phyloP scores from a whole-genome alignment of 2,113 vertebrate genomes.

The Bothrops jararaca region DNA sequence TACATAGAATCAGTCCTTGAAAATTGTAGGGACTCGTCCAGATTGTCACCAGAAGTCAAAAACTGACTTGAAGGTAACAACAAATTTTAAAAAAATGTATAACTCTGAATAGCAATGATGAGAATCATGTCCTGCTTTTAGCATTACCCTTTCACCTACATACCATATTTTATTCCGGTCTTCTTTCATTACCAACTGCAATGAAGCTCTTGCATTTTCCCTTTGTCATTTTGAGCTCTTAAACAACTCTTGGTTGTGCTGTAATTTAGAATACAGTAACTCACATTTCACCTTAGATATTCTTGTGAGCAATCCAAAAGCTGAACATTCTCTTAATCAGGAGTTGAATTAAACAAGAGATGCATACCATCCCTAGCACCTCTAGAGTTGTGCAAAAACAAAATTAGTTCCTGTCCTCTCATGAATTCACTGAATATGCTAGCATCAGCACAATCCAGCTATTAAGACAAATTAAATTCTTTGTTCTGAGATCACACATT shows the following conservation, averaged over 20 bases:
- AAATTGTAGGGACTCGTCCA: neutral
- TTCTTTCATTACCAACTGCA: neutral
- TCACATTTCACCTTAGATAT: neutral
- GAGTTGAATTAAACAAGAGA: neutral
- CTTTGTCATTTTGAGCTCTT: neutral
- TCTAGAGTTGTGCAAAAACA: neutral
- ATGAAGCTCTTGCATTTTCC: neutral
- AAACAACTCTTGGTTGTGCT: neutral
- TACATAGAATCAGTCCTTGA: neutral
- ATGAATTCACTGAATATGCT: neutral
- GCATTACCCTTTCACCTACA: conserved; percentile 59
- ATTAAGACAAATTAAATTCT: neutral
- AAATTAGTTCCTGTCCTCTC: neutral
- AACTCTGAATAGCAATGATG: neutral
- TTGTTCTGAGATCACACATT: too few species aligned
- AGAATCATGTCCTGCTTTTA: neutral
- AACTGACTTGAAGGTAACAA: neutral
- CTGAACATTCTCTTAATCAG: neutral
- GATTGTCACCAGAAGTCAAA: neutral
- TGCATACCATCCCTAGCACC: neutral
- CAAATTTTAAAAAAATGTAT: neutral
- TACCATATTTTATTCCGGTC: conserved; percentile 8
- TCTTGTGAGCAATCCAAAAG: neutral
- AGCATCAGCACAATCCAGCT: neutral
- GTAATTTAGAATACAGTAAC: neutral